These are phyloP conservation scores for Babylonia areolata DNA, from an alignment of 1,140 invertebrate species.

Conservation along the genomic window DNA sequence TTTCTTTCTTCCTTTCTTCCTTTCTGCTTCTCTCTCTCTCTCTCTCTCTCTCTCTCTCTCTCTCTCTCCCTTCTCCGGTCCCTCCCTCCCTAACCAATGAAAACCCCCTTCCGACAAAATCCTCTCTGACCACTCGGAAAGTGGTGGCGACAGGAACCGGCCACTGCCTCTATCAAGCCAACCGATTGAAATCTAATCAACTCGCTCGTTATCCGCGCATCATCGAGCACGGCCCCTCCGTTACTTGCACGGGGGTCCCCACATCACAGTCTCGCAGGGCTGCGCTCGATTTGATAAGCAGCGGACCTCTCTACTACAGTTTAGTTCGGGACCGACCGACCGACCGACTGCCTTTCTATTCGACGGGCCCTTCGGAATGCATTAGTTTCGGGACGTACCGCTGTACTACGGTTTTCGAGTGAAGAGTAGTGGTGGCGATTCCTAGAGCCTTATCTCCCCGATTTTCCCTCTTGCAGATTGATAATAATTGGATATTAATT, in stretches of 20 bases:
- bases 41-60: too few relatives aligned
- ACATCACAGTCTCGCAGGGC: background rate
- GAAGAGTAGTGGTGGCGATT: background rate
- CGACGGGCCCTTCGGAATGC: background rate
- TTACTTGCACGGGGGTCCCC: background rate
- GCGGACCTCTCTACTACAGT: background rate
- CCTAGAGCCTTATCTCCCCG: background rate
- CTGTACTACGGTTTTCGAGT: background rate
- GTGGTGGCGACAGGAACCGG: background rate
- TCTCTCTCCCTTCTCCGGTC: too few relatives aligned
- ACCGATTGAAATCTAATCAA: background rate
- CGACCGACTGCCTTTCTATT: too few relatives aligned
- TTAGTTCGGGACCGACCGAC: too few relatives aligned
- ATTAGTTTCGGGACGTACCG: background rate
- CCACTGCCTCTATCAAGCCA: background rate
- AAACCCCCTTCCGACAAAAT: too few relatives aligned
- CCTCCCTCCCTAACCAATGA: background rate
- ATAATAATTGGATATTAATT: too few relatives aligned
- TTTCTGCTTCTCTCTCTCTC: too few relatives aligned
- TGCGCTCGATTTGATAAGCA: constrained; percentile 2
- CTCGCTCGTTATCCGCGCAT: background rate
- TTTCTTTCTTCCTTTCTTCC: too few relatives aligned
- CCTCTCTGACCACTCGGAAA: background rate
- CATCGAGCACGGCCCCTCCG: background rate
- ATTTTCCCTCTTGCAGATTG: background rate